Base-by-base conservation (phyloP, 2,797 vertebrate genomes). In the Tokudaia muenninki region DNA sequence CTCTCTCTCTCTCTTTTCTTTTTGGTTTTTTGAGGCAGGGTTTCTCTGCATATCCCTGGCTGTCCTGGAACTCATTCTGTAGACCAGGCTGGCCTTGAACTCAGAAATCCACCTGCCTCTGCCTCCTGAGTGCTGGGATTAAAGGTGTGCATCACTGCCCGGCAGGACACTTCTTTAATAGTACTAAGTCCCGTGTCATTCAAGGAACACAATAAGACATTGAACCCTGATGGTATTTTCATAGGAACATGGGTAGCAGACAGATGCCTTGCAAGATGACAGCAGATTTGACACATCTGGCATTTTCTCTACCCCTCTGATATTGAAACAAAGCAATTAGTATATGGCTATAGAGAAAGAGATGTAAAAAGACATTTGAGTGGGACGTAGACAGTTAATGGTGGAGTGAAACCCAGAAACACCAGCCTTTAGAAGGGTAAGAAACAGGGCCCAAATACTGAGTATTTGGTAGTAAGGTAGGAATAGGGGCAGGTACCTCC, bases 161-260 rank as follows among this genome's bases (percentile, higher is more conserved):
- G 13, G 52, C 11, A 52, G 52, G 52, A 52, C 52, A 52, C 13
- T 37, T 24, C 37, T 74, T 74, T 74, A 22, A 41, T 41, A 74
- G 72, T 61, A 61, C 22, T 61, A 61, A 61, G 80, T 59, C 26
- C 47, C 75, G 24, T 22, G 11, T 59, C 6, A 77, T 86, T 93
- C 14, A 93, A 91, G 57, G 13, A 96, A 94, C 81, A 72, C 34
- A 86, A 82, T 59, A 89, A 77, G 37, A n/a, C 21, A 61, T 24
- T 44, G 57, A 19, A 63, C 14, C 14, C 37, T 83, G 81, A 44
- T 61, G 26, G 14, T 44, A 63, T 44, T 83, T 83, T 63, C 57
- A 44, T 29, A 63, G 57, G 37, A 83, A 44, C 44, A 63, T 63
- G 11, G 79, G 65, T 19, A 80, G 29, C 92, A 87, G 77, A 5